Conservation (phyloP, 1,140 invertebrate species). For the Sweltsa coloradensis region DNA sequence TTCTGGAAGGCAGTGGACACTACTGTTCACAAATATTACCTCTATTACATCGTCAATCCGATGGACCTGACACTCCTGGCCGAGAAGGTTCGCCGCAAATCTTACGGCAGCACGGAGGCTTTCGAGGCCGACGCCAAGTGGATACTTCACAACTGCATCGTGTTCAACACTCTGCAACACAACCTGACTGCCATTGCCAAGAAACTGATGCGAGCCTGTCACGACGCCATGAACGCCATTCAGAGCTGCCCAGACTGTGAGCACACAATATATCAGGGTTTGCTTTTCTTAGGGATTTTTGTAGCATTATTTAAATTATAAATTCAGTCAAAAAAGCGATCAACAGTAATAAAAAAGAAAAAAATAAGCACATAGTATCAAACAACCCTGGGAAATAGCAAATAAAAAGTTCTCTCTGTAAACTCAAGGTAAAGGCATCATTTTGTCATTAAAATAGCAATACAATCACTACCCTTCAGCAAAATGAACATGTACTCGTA, state of each 20-base stretch:
- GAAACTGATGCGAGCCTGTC: conserved; percentile 64
- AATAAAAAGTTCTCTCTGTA: too few species aligned
- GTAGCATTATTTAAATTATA: conserved; percentile 32
- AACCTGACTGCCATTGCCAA: conserved; percentile 68
- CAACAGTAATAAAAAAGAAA: not conserved
- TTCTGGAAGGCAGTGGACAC: conserved; percentile 63
- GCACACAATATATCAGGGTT: conserved; percentile 65
- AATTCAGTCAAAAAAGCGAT: conserved; percentile 2
- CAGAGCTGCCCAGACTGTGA: conserved; percentile 92
- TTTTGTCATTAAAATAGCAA: too few species aligned
- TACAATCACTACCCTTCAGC: too few species aligned
- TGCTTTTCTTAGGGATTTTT: conserved; percentile 88
- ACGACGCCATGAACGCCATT: conserved; percentile 79
- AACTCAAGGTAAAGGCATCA: too few species aligned
- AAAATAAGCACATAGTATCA: too few species aligned
- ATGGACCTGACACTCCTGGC: conserved; percentile 70
- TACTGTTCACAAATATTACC: conserved; percentile 53
- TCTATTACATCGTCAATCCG: conserved; percentile 68
- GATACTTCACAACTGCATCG: conserved; percentile 84
- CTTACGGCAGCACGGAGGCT: conserved; percentile 81
- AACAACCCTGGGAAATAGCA: too few species aligned
- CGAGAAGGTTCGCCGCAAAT: conserved; percentile 59
- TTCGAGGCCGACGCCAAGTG: conserved; percentile 83
- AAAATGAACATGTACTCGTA: too few species aligned
- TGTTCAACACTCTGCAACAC: conserved; percentile 78